Conservation (phyloP, 2,888 invertebrate species). For the Lydus trimaculatus region DNA sequence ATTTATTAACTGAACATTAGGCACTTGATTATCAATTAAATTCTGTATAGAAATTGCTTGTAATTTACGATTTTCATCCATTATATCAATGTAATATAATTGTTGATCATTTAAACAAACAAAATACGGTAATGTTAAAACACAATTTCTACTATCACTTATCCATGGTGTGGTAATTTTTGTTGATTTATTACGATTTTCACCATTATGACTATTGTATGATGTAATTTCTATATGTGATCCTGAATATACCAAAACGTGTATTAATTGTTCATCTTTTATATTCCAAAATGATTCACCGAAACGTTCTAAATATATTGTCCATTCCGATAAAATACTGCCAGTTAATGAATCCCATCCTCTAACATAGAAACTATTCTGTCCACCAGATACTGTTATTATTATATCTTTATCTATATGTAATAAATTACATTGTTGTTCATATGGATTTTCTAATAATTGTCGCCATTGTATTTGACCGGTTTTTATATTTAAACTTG, state of each 20-base stretch:
- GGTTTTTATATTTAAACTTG: slow-evolving; percentile 80
- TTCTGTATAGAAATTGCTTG: slow-evolving; percentile 35
- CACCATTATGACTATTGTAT: slow-evolving; percentile 69
- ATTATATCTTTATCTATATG: slow-evolving; percentile 74
- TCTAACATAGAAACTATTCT: slow-evolving; percentile 69
- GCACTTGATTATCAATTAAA: slow-evolving; percentile 30
- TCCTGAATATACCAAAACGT: slow-evolving; percentile 67
- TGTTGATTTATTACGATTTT: slow-evolving; percentile 64
- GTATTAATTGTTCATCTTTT: slow-evolving; percentile 66
- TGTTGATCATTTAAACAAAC: slow-evolving; percentile 69
- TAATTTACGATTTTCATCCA: slow-evolving; percentile 33
- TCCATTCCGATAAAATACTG: slow-evolving; percentile 80
- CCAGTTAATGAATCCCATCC: slow-evolving; percentile 83
- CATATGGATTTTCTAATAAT: slow-evolving; percentile 71
- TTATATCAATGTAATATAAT: slow-evolving; percentile 69
- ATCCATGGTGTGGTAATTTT: slow-evolving; percentile 72
- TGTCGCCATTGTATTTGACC: slow-evolving; percentile 85
- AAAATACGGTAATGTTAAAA: slow-evolving; percentile 69
- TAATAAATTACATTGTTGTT: slow-evolving; percentile 73
- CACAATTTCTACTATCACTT: slow-evolving; percentile 61
- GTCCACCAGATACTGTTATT: slow-evolving; percentile 77
- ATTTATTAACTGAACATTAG: slow-evolving; percentile 17
- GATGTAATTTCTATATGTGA: slow-evolving; percentile 72
- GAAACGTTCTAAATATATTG: slow-evolving; percentile 56
- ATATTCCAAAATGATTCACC: slow-evolving; percentile 65